Percentiles rank a stretch among this genome's conserved stretches.
phyloP scores from a whole-genome alignment of 2,797 vertebrate species.

The Neopelma chrysocephalum region DNA sequence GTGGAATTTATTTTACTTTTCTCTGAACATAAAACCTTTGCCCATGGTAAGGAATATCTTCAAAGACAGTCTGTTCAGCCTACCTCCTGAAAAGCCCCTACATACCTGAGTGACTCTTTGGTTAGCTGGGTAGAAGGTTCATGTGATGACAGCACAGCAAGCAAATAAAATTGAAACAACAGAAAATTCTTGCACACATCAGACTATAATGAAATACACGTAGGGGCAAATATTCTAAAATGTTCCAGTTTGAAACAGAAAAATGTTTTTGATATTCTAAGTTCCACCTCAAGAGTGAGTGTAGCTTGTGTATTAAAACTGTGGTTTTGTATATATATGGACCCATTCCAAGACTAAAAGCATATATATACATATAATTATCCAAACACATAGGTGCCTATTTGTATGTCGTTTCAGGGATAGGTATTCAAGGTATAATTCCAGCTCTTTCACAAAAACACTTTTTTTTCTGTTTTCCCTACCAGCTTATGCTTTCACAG shows the following conservation, averaged over 20 bases:
- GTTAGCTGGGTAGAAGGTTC: background rate
- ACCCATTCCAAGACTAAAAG: background rate
- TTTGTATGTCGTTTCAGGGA: background rate
- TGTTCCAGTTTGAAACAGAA: background rate
- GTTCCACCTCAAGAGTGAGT: background rate
- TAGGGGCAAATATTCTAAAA: background rate
- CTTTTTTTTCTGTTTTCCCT: background rate
- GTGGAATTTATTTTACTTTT: background rate
- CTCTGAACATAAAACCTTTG: background rate
- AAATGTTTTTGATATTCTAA: background rate
- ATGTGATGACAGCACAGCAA: background rate
- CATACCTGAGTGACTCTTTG: background rate
- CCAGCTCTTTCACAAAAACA: background rate
- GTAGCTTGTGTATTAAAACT: background rate
- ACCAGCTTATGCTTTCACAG: background rate
- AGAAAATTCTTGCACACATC: background rate
- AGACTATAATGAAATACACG: background rate
- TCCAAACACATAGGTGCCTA: background rate
- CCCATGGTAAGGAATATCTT: background rate
- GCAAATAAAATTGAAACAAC: background rate
- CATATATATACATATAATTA: background rate
- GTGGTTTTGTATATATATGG: background rate
- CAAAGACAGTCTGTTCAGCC: constrained; percentile 18
- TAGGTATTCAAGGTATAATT: background rate
- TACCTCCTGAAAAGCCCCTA: constrained; percentile 6